A percentile compares a stretch with the other conserved stretches of the same genome.
These are phyloP conservation scores for Procavia capensis DNA, from an alignment of 2,113 vertebrate species.

Conservation along the genomic window DNA sequence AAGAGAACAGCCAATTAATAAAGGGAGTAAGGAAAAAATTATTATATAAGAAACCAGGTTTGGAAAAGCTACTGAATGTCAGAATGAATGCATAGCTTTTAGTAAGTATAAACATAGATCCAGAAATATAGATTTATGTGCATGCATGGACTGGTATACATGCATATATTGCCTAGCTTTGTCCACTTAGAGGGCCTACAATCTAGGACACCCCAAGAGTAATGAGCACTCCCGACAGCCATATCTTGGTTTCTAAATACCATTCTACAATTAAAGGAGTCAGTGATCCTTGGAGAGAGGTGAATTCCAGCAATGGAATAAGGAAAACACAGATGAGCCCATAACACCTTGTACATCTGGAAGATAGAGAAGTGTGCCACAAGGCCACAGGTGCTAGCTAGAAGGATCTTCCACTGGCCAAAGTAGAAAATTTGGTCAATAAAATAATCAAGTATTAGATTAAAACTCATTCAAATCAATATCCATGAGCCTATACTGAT, in stretches of 20 bases:
- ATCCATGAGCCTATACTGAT: background rate
- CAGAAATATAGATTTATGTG: background rate
- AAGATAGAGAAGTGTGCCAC: constrained; percentile 42
- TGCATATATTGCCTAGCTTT: no score
- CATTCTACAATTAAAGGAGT: background rate
- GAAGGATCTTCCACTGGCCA: background rate
- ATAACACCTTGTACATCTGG: background rate
- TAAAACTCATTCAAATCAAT: background rate
- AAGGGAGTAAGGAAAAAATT: background rate
- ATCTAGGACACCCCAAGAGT: background rate
- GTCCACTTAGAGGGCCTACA: background rate
- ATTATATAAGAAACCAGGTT: constrained; percentile 17
- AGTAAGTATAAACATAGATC: background rate
- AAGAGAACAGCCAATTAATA: constrained; percentile 30
- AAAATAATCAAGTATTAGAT: background rate
- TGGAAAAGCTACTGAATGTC: constrained; percentile 32
- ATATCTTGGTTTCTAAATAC: constrained; percentile 53
- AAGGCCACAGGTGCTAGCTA: background rate
- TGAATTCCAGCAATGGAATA: background rate
- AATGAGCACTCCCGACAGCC: background rate
- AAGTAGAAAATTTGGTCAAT: background rate
- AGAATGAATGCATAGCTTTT: constrained; percentile 1
- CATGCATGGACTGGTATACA: background rate
- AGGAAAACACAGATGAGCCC: constrained; percentile 11
- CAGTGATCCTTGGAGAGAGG: background rate